A percentile compares a stretch with the other conserved stretches of the same genome.
phyloP scores from a whole-genome alignment of 1,140 invertebrate species.

The Drosophila nasuta region DNA sequence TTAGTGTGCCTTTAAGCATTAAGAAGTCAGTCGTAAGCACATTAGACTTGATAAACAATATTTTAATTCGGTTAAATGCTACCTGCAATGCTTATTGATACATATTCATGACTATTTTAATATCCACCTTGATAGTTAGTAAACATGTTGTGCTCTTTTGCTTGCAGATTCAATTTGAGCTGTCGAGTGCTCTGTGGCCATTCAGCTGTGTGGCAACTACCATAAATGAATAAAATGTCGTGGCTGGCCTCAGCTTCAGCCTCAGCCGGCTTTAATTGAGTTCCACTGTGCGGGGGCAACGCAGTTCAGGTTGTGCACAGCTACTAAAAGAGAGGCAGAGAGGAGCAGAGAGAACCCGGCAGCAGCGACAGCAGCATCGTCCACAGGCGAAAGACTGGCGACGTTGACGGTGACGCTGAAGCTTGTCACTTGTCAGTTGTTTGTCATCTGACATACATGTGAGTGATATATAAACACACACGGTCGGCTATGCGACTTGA shows the following conservation, averaged over 20 bases:
- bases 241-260: background rate
- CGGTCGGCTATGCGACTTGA: slow-evolving; percentile 52
- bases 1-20: too few species aligned
- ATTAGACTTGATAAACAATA: too few species aligned
- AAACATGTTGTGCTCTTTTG: too few species aligned
- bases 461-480: slow-evolving; percentile 83
- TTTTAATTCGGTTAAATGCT: background rate
- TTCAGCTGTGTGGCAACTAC: background rate
- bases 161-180: too few species aligned
- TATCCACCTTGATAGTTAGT: too few species aligned
- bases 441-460: slow-evolving; percentile 82
- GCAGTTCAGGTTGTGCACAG: too few species aligned
- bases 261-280: slow-evolving; percentile 14
- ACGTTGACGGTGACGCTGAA: slow-evolving; percentile 60
- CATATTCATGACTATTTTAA: too few species aligned
- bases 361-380: slow-evolving; percentile 39
- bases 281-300: slow-evolving; percentile 43
- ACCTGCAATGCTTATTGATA: background rate
- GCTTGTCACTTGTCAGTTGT: slow-evolving; percentile 83
- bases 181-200: background rate
- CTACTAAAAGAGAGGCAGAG: background rate
- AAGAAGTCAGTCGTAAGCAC: too few species aligned
- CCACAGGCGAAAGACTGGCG: slow-evolving; percentile 29
- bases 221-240: background rate
- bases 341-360: background rate